Conservation (phyloP, 2,888 invertebrate genomes). For the Macrophya annulata region DNA sequence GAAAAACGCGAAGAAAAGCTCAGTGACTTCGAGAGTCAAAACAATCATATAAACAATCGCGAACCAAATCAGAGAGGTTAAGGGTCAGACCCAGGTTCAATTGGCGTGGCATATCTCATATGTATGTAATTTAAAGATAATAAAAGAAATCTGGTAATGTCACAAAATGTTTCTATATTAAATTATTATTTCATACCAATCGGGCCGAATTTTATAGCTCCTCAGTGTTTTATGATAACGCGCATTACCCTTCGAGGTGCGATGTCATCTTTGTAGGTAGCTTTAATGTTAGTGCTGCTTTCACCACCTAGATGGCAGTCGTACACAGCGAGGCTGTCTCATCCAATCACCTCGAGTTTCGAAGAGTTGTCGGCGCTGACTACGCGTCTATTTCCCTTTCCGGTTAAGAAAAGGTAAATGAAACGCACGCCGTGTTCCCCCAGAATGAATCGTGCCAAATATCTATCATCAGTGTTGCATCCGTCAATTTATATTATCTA, state of each 20-base stretch:
- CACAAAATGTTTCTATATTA: neutral
- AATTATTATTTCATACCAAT: neutral
- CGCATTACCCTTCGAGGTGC: neutral
- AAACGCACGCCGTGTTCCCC: conserved; percentile 61
- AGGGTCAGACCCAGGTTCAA: no score
- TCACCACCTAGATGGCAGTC: conserved; percentile 7
- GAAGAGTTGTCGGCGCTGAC: neutral
- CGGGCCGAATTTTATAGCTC: no score
- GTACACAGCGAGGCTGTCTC: neutral
- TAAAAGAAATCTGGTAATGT: no score
- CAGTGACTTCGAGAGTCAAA: no score
- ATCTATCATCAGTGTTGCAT: conserved; percentile 67
- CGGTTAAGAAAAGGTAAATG: conserved; percentile 71
- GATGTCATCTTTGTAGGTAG: neutral
- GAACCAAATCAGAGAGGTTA: no score
- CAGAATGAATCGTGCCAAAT: conserved; percentile 68
- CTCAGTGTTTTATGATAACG: neutral
- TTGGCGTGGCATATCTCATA: no score
- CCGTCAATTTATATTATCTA: conserved; percentile 55
- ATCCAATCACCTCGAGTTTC: conserved; percentile 32
- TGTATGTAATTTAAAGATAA: no score
- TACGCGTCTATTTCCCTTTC: conserved; percentile 65
- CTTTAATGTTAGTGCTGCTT: neutral
- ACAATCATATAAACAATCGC: no score
- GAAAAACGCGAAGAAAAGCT: no score